Evolutionary conservation across 2,888 invertebrate genomes (phyloP), one percentile per base, ranked within the genome.

Genomic region (Sphaeridia pumilis): DNA sequence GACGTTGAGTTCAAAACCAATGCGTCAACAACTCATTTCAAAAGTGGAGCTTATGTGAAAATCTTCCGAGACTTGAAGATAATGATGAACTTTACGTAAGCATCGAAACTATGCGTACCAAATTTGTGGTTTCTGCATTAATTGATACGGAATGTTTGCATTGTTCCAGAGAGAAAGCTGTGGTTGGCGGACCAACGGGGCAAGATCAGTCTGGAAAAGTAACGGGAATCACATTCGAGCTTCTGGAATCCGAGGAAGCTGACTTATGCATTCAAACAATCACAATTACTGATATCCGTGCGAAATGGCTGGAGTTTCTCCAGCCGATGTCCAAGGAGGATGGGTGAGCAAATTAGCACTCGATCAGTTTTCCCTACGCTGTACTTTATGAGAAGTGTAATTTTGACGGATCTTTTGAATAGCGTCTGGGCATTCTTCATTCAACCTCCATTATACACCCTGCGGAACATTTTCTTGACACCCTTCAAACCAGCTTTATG

Each of bases 381-480:
- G 42, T 42, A 42, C 5, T 10, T 42, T 4, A 5, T 22, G 25
- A 12, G 20, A 38, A n/a, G 38, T 5, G 38, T 5, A 38, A 38
- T 12, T 12, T n/a, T n/a, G n/a, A n/a, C n/a, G n/a, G n/a, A n/a
- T 14, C 14, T 49, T 27, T 20, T 5, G 5, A 25, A 20, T 20
- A 50, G 50, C 20, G 27, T 50, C 20, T 31, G 24, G 4, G 50
- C 31, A 2, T 50, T 50, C 21, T 50, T 50, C 20, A 14, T 34
- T n/a, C 50, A 50, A 34, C 50, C 50, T n/a, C 50, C 50, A 26
- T 20, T 50, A 21, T 44, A 45, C n/a, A 14, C 34, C 2, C 24
- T 50, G 17, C 34, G 50, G n/a, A 50, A 50, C 20, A 43, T 50
- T 5, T 45, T 50, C 21, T 21, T 50, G 24, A 17, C 50, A 7